A percentile compares a stretch with the other conserved stretches of the same genome.
Conservation (phyloP, 2,797 vertebrate species). For the Sebastes itinus region DNA sequence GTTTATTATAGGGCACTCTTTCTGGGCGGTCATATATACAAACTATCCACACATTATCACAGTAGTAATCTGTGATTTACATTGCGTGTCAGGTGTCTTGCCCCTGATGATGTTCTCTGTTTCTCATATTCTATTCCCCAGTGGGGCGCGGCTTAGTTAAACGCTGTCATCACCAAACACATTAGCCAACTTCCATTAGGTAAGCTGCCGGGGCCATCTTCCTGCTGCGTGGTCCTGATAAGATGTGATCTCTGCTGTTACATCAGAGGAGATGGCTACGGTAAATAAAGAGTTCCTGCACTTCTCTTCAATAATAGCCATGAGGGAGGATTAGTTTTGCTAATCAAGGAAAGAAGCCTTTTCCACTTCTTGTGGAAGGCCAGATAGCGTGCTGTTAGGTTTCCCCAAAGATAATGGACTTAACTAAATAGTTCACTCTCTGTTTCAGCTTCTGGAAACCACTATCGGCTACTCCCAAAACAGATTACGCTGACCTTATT, state of each 20-base stretch:
- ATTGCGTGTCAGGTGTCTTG: conserved; percentile 17
- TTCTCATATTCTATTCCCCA: conserved; percentile 27
- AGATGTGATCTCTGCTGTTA: conserved; percentile 64
- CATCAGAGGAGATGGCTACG: conserved; percentile 57
- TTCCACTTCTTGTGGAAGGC: conserved; percentile 42
- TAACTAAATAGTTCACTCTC: conserved; percentile 31
- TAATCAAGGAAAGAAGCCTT: conserved; percentile 53
- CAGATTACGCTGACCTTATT: conserved; percentile 8
- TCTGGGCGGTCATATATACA: conserved; percentile 3
- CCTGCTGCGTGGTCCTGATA: conserved; percentile 71
- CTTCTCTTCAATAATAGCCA: conserved; percentile 52
- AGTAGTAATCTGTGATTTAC: conserved; percentile 20
- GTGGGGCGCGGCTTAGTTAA: conserved; percentile 35
- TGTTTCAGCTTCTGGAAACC: conserved; percentile 15
- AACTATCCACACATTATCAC: background rate
- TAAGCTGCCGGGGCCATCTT: conserved; percentile 58
- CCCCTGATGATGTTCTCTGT: conserved; percentile 16
- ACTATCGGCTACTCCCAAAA: background rate
- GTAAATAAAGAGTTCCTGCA: conserved; percentile 73
- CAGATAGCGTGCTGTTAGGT: conserved; percentile 28
- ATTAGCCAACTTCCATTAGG: conserved; percentile 68
- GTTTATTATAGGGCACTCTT: background rate
- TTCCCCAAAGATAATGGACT: conserved; percentile 24
- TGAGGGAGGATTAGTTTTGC: conserved; percentile 52
- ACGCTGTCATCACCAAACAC: conserved; percentile 57